A percentile compares a stretch with the other conserved stretches of the same genome.
Evolutionary conservation across 1,140 invertebrate species (phyloP).

Genomic region (Diprion similis): DNA sequence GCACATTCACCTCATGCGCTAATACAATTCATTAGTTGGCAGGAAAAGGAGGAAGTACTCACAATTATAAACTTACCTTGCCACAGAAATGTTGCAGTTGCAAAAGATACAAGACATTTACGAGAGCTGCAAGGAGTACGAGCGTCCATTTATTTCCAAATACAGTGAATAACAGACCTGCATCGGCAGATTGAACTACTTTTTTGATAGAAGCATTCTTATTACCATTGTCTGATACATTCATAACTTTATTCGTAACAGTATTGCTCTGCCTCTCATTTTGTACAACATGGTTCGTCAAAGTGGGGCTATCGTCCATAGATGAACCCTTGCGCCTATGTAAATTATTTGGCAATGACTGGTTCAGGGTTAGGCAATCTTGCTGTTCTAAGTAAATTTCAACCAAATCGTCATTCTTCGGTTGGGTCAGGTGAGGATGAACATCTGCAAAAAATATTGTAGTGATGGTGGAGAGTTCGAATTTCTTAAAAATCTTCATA

Average conservation of each 20-base stretch:
- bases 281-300: not conserved
- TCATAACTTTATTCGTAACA: not conserved
- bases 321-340: not conserved
- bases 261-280: not conserved
- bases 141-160: slow-evolving; percentile 33
- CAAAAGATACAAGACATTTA: slow-evolving; percentile 42
- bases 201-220: not conserved
- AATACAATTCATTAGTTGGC: slow-evolving; percentile 16
- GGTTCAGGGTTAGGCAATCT: not conserved
- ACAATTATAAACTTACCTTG: slow-evolving; percentile 37
- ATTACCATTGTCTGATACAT: not conserved
- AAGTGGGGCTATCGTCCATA: not conserved
- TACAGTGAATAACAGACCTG: slow-evolving; percentile 15
- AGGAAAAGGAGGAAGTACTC: not conserved
- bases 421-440: not conserved
- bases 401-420: not conserved
- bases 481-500: no score
- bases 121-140: slow-evolving; percentile 38
- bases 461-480: not conserved
- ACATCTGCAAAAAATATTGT: not conserved
- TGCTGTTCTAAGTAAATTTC: not conserved
- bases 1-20: slow-evolving; percentile 21
- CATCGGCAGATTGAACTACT: not conserved
- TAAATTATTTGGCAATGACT: not conserved
- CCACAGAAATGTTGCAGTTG: slow-evolving; percentile 40